Conservation (phyloP, 2,113 vertebrate genomes). For the Pavo muticus region DNA sequence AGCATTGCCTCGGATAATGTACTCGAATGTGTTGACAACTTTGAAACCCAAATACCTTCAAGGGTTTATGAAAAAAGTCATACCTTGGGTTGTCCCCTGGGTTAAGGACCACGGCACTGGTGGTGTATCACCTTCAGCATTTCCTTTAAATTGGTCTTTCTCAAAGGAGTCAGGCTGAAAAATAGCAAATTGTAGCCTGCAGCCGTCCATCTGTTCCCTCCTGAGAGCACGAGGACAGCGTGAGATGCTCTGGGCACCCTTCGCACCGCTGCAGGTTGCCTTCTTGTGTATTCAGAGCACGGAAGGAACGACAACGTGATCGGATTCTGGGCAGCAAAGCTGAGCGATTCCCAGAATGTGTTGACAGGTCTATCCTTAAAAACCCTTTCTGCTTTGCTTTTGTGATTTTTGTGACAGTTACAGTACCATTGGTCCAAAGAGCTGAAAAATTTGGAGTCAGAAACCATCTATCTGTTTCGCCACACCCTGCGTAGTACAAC, state of each 20-base stretch:
- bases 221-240: background rate
- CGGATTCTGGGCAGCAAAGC: background rate
- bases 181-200: constrained; percentile 15
- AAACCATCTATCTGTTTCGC: background rate
- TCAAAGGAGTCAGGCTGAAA: background rate
- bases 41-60: constrained; percentile 18
- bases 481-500: background rate
- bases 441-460: background rate
- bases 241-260: background rate
- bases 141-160: constrained; percentile 8
- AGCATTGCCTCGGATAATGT: background rate
- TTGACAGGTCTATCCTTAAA: constrained; percentile 8
- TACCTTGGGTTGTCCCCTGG: background rate
- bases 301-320: background rate
- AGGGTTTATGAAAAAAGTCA: constrained; percentile 4
- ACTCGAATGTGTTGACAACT: background rate
- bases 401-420: background rate
- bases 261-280: background rate
- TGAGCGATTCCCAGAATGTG: background rate
- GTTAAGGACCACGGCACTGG: background rate
- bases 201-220: constrained; percentile 32
- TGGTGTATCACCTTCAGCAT: constrained; percentile 4
- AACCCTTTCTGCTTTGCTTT: background rate
- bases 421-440: background rate
- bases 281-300: background rate